Conservation (phyloP, 2,797 vertebrate species). For the Rallus crepitans region DNA sequence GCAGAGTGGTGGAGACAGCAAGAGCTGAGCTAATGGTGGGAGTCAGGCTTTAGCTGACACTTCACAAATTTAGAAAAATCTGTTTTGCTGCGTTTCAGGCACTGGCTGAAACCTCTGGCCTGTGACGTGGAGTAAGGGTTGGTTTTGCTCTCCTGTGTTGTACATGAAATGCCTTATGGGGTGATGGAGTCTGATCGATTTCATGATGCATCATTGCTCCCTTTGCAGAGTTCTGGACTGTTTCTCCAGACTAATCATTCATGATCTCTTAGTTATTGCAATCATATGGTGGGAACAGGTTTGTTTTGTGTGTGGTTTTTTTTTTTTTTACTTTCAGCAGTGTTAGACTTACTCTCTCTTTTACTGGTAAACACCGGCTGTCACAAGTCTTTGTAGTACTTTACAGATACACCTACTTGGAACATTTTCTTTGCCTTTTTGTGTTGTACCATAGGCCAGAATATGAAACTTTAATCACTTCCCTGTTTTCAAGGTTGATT, state of each 20-base stretch:
- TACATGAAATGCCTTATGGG: background rate
- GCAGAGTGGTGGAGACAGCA: background rate
- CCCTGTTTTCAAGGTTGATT: conserved; percentile 37
- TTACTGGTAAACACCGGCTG: background rate
- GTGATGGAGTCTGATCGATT: background rate
- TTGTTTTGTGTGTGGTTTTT: too few relatives aligned
- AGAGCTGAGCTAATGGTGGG: background rate
- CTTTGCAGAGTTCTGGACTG: background rate
- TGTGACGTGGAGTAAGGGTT: background rate
- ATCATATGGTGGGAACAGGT: background rate
- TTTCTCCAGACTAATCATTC: background rate
- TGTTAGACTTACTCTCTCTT: background rate
- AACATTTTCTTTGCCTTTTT: background rate
- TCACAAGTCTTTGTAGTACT: background rate
- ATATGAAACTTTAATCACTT: conserved; percentile 26
- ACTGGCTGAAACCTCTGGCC: background rate
- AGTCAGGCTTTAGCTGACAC: background rate
- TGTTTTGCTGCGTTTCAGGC: background rate
- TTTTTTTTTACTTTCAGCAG: background rate
- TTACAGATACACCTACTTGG: background rate
- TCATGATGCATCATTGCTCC: background rate
- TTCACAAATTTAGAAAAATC: background rate
- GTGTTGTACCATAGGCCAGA: background rate
- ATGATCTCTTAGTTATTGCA: background rate
- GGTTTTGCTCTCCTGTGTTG: background rate